Evolutionary conservation across 2,113 vertebrate genomes (phyloP), one percentile per base, ranked within the genome.

Genomic region (Xiphorhynchus elegans): DNA sequence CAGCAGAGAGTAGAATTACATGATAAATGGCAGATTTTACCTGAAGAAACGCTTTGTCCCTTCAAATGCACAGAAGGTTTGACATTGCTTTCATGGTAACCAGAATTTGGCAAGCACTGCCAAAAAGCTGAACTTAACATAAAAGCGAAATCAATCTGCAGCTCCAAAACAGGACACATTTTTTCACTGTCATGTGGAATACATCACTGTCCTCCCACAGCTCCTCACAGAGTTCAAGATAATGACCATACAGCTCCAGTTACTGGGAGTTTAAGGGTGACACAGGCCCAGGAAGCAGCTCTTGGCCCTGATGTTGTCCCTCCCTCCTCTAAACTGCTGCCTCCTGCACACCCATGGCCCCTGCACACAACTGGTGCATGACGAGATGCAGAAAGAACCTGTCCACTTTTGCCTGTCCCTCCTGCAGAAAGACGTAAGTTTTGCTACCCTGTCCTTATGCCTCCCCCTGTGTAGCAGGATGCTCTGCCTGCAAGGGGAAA

Each of bases 1-100:
- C 92, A 89, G 89, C 66, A 68, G 31, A 82, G 49, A 81, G 49
- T 6, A 82, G 64, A 93, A 95, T 76, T 95, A 70, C 95, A 87
- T 5, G 31, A 69, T 2, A 60, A 92, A 76, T 16, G 4, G 40
- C 26, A 75, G 9, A 9, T 55, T 85, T 56, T 84, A 31, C 28
- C 28, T 15, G 15, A 60, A 46, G 19, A 88, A 82, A 28, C 14
- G 46, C 4, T 49, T 52, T 15, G 42, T 70, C 19, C 25, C 16
- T 80, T 64, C 17, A 81, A 88, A 92, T 19, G 25, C 53, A 47
- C 1, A 1, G 28, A 24, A 80, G 19, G 23, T 75, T 81, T 64
- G 72, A 14, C 69, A 58, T 16, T 39, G 80, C 33, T 84, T 87
- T 87, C 64, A 84, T 0, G 6, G 42, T 69, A 90, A 80, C 14